phyloP scores from a whole-genome alignment of 2,888 invertebrate genomes.

The Meganola albula region DNA sequence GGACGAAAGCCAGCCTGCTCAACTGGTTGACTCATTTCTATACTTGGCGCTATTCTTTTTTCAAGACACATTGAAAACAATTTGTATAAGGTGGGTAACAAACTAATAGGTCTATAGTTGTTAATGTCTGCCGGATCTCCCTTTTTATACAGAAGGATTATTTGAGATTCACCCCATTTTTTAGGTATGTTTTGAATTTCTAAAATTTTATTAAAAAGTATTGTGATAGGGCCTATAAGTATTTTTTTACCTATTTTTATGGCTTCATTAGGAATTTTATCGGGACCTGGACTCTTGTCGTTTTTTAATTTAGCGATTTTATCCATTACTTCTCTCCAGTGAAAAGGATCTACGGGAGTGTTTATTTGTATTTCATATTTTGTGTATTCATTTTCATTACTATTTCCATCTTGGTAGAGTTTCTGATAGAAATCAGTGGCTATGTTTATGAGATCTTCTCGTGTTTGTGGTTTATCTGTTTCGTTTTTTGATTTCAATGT shows the following conservation, averaged over 20 bases:
- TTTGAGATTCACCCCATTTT: slow-evolving; percentile 7
- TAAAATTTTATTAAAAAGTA: slow-evolving; percentile 9
- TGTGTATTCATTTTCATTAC: no score
- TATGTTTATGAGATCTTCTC: slow-evolving; percentile 4
- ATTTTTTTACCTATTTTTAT: slow-evolving; percentile 5
- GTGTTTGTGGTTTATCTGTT: slow-evolving; percentile 4
- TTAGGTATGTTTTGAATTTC: slow-evolving; percentile 2
- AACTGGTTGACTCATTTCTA: neutral
- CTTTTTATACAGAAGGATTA: slow-evolving; percentile 13
- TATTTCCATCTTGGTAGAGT: no score
- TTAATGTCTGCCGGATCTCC: no score
- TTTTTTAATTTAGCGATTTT: slow-evolving; percentile 4
- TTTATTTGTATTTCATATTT: no score
- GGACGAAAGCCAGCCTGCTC: neutral
- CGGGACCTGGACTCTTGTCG: slow-evolving; percentile 7
- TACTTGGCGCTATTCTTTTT: neutral
- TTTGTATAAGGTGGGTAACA: slow-evolving; percentile 10
- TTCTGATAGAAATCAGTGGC: slow-evolving; percentile 8
- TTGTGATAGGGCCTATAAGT: neutral
- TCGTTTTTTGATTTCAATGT: slow-evolving; percentile 3
- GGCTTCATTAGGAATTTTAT: slow-evolving; percentile 14
- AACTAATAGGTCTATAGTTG: slow-evolving; percentile 10
- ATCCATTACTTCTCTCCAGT: neutral
- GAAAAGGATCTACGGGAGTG: no score
- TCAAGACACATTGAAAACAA: slow-evolving; percentile 1